Conservation (phyloP, 2,888 invertebrate species). For the Mamestra brassicae region DNA sequence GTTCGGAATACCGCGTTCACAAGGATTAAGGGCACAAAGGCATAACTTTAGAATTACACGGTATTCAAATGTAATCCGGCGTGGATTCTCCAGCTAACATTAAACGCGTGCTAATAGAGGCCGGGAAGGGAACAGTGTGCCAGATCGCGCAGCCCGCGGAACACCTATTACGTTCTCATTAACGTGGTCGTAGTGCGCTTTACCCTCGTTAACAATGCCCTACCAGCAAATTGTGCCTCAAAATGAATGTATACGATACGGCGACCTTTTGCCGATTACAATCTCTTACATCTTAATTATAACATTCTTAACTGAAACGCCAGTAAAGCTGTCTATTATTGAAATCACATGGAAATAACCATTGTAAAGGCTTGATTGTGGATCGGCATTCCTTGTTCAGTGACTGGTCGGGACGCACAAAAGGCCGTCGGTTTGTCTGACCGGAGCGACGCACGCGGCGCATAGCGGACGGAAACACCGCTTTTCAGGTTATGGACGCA, state of each 20-base stretch:
- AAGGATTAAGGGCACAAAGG: conserved; percentile 50
- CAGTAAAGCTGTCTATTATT: conserved; percentile 45
- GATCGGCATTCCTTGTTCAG: conserved; percentile 37
- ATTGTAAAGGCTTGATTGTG: conserved; percentile 27
- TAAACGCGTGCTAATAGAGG: conserved; percentile 75
- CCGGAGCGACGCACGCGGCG: background rate
- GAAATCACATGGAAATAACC: conserved; percentile 44
- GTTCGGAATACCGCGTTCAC: conserved; percentile 41
- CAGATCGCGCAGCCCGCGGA: conserved; percentile 77
- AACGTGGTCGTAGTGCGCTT: conserved; percentile 80
- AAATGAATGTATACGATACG: conserved; percentile 79
- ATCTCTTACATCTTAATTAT: conserved; percentile 59
- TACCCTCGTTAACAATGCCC: conserved; percentile 83
- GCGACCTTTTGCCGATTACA: conserved; percentile 59
- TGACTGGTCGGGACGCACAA: conserved; percentile 31
- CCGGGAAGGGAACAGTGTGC: conserved; percentile 71
- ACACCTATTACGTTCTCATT: conserved; percentile 86
- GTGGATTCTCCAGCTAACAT: conserved; percentile 73
- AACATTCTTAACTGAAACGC: conserved; percentile 48
- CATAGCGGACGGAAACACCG: conserved; percentile 20
- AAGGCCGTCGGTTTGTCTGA: conserved; percentile 36
- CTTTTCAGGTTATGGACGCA: conserved; percentile 34
- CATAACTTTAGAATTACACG: conserved; percentile 69
- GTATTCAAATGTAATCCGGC: conserved; percentile 74
- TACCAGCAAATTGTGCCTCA: conserved; percentile 79